Evolutionary conservation across 2,888 invertebrate species (phyloP), one percentile per base, ranked within the genome.

Genomic region (Heteropelma amictum): DNA sequence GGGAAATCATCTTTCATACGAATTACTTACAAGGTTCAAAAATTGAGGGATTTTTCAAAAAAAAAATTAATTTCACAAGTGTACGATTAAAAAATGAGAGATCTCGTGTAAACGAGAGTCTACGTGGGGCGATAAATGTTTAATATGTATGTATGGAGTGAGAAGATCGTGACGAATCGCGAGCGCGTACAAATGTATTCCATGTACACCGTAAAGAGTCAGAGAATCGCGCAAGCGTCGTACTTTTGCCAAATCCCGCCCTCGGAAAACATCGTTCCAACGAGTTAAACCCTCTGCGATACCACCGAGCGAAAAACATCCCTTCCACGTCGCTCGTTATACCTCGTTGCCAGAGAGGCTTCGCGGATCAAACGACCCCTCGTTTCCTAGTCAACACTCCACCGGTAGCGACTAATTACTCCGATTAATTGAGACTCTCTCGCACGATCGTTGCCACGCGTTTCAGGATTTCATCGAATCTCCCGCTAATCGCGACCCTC

Each of bases 351-450:
- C 74, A 78, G 81, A 78, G 14, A n/a, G 73, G 76, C 53, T 74
- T 77, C 67, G 78, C 78, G 82, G 83, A 84, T 83, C 81, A 80
- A 82, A 82, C 82, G 53, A 58, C 77, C 77, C 79, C 82, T 81
- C 81, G 81, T 83, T 83, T 74, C 78, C 80, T 85, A 86, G 83
- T 87, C 86, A 87, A 87, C 87, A 85, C 86, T 85, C 81, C 42
- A 63, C 17, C 82, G 83, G 81, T 84, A 79, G 80, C 79, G 82
- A 85, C 86, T 85, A 88, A 88, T 87, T 87, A 85, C 85, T 83
- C 84, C 83, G 85, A 85, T 86, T 86, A 86, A 87, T 85, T 83
- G 83, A 83, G 83, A 51, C 51, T 58, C 51, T 51, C 12, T 8
- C 45, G 28, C 45, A 17, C 30, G 28, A 26, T 60, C 58, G 58